Percentiles rank a stretch among this genome's conserved stretches.
Evolutionary conservation across 2,888 invertebrate species (phyloP).

Genomic region (Megalurothrips usitatus): DNA sequence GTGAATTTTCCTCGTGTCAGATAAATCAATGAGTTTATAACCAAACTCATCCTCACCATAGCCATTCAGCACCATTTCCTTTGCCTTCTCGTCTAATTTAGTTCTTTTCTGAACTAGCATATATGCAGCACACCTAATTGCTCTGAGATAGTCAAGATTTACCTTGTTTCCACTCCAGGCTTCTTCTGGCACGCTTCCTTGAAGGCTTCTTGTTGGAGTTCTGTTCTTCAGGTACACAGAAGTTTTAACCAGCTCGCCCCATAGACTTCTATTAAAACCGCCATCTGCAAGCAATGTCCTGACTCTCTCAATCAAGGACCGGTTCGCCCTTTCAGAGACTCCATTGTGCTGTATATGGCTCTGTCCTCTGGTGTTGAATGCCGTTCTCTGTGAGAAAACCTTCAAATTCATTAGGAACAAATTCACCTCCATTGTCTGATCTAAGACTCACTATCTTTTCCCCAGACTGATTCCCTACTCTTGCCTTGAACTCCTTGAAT

Average conservation of each 20-base stretch:
- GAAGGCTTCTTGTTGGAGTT: neutral
- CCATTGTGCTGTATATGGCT: slow-evolving; percentile 36
- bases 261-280: neutral
- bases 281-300: neutral
- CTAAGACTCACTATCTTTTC: slow-evolving; percentile 40
- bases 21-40: neutral
- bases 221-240: neutral
- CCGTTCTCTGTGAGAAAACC: slow-evolving; percentile 38
- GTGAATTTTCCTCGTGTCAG: neutral
- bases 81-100: neutral
- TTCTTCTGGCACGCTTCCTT: neutral
- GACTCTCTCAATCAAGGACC: too few species aligned
- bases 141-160: neutral
- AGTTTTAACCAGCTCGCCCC: neutral
- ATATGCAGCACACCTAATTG: neutral
- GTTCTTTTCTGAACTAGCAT: neutral
- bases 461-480: slow-evolving; percentile 39
- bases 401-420: slow-evolving; percentile 36
- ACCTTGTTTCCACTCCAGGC: neutral
- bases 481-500: slow-evolving; percentile 37
- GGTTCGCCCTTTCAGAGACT: too few species aligned
- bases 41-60: neutral
- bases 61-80: neutral
- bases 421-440: slow-evolving; percentile 40
- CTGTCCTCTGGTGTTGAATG: slow-evolving; percentile 41